Base-by-base conservation (phyloP, 2,888 invertebrate genomes). In the Spilarctia lutea region DNA sequence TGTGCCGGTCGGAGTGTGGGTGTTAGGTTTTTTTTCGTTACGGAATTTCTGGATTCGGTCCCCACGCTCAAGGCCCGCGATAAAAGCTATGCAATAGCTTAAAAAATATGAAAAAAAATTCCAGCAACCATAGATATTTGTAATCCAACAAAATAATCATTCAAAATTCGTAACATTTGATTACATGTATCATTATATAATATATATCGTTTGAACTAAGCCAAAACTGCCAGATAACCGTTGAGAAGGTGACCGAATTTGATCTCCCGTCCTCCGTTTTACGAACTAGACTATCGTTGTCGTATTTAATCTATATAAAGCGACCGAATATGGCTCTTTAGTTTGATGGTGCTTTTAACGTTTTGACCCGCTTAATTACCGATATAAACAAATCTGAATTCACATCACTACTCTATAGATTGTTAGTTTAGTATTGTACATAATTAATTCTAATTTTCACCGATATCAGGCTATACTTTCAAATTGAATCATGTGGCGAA, bases 401-500 rank as follows among this genome's bases (percentile, higher is more conserved):
- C 42, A 74, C 71, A 76, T 72, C 60, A 73, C 27, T 75, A 65
- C 48, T 48, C 73, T 48, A 63, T 70, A 72, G 48, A 68, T 68
- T 79, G 79, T 81, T 80, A 80, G 78, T 78, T 80, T 83, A 80
- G 80, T 81, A 73, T 82, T 73, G 71, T 76, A 71, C 75, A 73
- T 81, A 84, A 83, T 86, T 87, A 78, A 79, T 78, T 81, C 79
- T 75, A 74, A 84, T 85, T 80, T 77, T 66, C 48, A 45, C 24
- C 27, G 6, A n/a, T 45, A n/a, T 27, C 39, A 68, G 65, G 63
- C 56, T 71, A 71, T 39, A 78, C 74, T 45, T 45, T 27, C 20
- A 45, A 42, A 27, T 45, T 42, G 42, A 67, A 45, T 60, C 3
- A 27, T 4, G 1, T 13, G 27, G 27, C 27, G 60, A 16, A 63